These are phyloP conservation scores for Eurypyga helias DNA, from an alignment of 2,113 vertebrate genomes.

Conservation along the genomic window DNA sequence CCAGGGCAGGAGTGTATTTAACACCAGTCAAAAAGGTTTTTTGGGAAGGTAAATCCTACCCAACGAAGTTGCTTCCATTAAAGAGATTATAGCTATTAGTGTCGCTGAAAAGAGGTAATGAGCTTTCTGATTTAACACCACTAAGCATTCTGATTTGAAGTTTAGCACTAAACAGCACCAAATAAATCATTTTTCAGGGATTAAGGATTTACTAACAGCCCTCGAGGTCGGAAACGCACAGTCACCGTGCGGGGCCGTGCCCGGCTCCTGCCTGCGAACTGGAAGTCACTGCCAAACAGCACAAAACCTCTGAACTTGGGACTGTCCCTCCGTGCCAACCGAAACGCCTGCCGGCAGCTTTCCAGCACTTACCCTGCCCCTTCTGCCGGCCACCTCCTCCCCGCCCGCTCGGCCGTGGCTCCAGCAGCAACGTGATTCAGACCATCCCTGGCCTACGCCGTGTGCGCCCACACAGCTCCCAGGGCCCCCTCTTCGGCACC, in stretches of 20 bases:
- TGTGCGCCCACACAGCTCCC: not conserved
- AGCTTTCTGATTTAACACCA: constrained; percentile 12
- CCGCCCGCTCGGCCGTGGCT: rapidly evolving
- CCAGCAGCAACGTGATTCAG: rapidly evolving
- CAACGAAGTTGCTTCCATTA: not conserved
- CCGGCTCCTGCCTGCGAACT: not conserved
- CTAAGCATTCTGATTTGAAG: not conserved
- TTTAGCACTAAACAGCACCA: not conserved
- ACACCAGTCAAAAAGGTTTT: not conserved
- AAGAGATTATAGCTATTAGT: not conserved
- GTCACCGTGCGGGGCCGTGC: not conserved
- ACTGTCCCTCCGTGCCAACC: rapidly evolving
- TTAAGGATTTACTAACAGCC: not conserved
- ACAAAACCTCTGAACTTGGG: not conserved
- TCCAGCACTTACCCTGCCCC: rapidly evolving
- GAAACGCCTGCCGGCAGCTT: not conserved
- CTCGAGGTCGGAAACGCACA: not conserved
- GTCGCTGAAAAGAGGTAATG: constrained; percentile 4
- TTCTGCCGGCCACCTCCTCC: not conserved
- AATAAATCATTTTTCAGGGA: not conserved
- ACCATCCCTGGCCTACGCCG: rapidly evolving
- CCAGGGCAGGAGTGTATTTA: not conserved
- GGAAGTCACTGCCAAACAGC: rapidly evolving
- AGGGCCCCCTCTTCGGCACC: not conserved
- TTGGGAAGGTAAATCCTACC: not conserved